Conservation (phyloP, 1,140 invertebrate genomes). For the Cyrtorhinus lividipennis region DNA sequence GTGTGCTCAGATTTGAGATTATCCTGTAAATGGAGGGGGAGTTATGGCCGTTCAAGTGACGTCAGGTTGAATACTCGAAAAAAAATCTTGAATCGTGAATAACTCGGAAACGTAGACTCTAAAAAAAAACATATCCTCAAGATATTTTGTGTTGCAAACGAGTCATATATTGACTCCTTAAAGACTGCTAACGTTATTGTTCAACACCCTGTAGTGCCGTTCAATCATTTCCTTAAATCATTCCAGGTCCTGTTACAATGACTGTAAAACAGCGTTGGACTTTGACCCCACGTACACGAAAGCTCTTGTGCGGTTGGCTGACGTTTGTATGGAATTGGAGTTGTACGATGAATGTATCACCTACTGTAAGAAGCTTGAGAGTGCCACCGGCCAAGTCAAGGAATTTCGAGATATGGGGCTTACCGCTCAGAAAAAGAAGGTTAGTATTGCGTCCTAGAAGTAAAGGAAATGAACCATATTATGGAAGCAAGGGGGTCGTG, state of each 20-base stretch:
- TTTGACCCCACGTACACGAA: constrained; percentile 67
- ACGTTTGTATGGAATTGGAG: constrained; percentile 50
- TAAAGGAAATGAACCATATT: background rate
- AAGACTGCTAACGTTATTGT: no score
- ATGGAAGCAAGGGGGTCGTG: background rate
- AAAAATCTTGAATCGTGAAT: no score
- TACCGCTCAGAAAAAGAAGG: constrained; percentile 38
- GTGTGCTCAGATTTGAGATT: no score
- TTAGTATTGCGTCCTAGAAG: no score
- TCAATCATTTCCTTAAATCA: background rate
- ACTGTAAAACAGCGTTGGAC: constrained; percentile 61
- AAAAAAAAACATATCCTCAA: no score
- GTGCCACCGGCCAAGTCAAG: constrained; percentile 38
- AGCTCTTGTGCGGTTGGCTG: constrained; percentile 55
- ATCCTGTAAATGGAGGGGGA: no score
- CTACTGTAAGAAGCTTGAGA: constrained; percentile 56
- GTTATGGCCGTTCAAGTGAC: no score
- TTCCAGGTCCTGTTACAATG: constrained; percentile 48
- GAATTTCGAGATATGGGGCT: constrained; percentile 41
- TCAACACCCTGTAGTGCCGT: no score
- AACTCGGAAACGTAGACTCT: no score
- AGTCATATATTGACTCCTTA: no score
- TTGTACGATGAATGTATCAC: constrained; percentile 56
- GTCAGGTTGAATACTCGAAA: no score
- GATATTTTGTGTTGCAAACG: no score